These are phyloP conservation scores for Sinocyclocheilus maitianheensis DNA, from an alignment of 2,113 vertebrate genomes.

Conservation along the genomic window DNA sequence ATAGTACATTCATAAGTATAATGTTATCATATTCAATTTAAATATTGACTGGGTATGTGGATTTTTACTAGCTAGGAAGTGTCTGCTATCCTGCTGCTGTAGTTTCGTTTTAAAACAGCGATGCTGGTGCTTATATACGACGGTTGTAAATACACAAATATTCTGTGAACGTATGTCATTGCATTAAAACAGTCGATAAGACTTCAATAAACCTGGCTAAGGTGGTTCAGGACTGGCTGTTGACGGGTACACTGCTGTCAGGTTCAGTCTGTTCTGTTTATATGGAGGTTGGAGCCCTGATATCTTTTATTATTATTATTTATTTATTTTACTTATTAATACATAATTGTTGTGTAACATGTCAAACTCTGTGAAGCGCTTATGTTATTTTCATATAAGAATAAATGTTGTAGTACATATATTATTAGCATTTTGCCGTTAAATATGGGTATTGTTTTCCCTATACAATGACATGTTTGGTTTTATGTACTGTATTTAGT, in stretches of 20 bases:
- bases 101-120: not conserved
- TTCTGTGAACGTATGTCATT: not conserved
- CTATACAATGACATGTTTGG: not conserved
- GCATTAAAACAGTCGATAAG: not conserved
- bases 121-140: not conserved
- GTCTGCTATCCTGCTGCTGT: slow-evolving; percentile 4
- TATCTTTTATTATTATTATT: not conserved
- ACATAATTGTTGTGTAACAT: not conserved
- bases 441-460: not conserved
- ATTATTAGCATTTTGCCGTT: not conserved
- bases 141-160: not conserved
- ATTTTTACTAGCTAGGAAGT: slow-evolving; percentile 13
- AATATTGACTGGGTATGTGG: not conserved
- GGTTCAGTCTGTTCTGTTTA: not conserved
- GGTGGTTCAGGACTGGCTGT: not conserved
- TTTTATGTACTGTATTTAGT: not conserved
- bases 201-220: not conserved
- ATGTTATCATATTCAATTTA: not conserved
- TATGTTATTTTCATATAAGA: not conserved
- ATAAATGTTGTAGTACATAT: not conserved
- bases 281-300: not conserved
- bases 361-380: not conserved
- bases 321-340: not conserved
- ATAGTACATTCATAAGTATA: not conserved
- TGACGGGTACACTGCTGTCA: not conserved